These are phyloP conservation scores for Allobates femoralis DNA, from an alignment of 2,797 vertebrate genomes.

Conservation along the genomic window DNA sequence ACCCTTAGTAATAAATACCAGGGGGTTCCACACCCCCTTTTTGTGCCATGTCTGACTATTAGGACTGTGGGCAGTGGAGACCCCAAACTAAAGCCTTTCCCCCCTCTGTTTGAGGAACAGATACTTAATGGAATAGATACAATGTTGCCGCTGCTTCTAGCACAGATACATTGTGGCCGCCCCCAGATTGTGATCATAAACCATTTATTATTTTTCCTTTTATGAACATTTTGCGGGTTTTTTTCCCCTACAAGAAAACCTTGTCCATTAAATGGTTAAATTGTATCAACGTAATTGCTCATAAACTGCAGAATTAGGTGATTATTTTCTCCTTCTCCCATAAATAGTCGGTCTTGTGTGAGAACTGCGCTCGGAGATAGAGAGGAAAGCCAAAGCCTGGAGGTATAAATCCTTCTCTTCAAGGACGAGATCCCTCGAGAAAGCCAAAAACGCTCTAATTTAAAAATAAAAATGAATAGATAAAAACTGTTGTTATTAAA, in stretches of 20 bases:
- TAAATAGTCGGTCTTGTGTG: constrained; percentile 16
- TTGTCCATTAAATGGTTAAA: constrained; percentile 7
- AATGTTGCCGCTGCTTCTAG: not conserved
- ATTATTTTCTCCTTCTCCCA: not conserved
- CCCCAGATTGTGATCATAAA: not conserved
- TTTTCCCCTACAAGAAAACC: not conserved
- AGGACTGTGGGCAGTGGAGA: not conserved
- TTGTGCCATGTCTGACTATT: not conserved
- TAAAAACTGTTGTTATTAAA: constrained; percentile 59
- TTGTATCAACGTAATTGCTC: too few species aligned
- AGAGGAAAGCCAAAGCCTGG: constrained; percentile 38
- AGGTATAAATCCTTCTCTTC: constrained; percentile 55
- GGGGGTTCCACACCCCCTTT: not conserved
- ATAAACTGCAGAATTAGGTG: constrained; percentile 17
- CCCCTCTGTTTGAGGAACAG: not conserved
- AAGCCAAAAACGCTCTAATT: constrained; percentile 60
- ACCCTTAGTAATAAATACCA: not conserved
- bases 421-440: constrained; percentile 49
- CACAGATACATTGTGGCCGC: not conserved
- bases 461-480: constrained; percentile 62
- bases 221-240: not conserved
- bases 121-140: not conserved
- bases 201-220: not conserved
- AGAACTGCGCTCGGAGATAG: constrained; percentile 17
- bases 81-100: not conserved